Evolutionary conservation across 2,888 invertebrate species (phyloP).

Genomic region (Nymphalis polychloros): DNA sequence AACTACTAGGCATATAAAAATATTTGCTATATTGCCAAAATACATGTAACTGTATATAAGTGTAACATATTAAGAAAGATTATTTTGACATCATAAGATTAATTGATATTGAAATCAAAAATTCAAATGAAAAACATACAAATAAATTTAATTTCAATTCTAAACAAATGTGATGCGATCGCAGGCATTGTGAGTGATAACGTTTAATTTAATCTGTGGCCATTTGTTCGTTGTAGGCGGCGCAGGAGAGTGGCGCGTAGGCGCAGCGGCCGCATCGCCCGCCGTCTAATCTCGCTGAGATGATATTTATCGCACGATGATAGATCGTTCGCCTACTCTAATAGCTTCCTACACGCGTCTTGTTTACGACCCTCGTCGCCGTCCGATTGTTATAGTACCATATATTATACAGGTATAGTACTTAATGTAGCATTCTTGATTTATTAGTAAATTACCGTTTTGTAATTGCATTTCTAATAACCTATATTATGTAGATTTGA

Average conservation of each 20-base stretch:
- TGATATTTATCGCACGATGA: constrained; percentile 65
- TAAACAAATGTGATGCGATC: neutral
- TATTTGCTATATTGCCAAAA: neutral
- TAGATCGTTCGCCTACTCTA: constrained; percentile 51
- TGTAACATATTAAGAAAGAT: no score
- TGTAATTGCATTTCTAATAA: constrained; percentile 14
- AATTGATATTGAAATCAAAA: neutral
- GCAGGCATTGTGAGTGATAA: constrained; percentile 11
- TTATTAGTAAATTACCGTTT: constrained; percentile 11
- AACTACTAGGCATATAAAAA: neutral
- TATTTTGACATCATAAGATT: no score
- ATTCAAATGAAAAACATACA: neutral
- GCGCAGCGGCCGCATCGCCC: constrained; percentile 39
- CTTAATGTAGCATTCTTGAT: constrained; percentile 23
- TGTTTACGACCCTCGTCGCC: constrained; percentile 33
- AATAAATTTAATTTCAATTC: neutral
- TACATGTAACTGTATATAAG: neutral
- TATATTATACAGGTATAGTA: constrained; percentile 32
- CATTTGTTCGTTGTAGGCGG: constrained; percentile 41
- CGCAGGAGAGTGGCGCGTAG: constrained; percentile 44
- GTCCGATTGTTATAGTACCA: constrained; percentile 35
- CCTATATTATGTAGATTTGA: neutral
- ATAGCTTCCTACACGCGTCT: constrained; percentile 41
- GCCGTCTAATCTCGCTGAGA: constrained; percentile 45
- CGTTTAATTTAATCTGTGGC: constrained; percentile 30